These are phyloP conservation scores for Acropora yongei DNA, from an alignment of 64 coral and sea anemone species.

Conservation along the genomic window DNA sequence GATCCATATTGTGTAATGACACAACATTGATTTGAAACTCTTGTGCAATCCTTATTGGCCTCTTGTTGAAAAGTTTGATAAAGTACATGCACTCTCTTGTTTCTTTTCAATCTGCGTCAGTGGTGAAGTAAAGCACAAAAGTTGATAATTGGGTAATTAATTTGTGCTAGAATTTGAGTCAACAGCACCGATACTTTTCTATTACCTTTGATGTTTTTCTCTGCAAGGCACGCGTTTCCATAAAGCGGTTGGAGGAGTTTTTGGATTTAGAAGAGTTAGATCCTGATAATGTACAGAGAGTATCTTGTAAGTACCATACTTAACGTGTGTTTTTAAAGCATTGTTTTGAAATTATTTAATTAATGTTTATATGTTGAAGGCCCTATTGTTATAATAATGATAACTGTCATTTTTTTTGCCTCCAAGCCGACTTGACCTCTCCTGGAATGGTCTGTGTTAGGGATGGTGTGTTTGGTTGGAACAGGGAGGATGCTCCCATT, in stretches of 20 bases:
- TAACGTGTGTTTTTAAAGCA: too few species aligned
- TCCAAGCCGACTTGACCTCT: background rate
- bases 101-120: too few species aligned
- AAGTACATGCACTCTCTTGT: too few species aligned
- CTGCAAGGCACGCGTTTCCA: constrained; percentile 63
- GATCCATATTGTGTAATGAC: too few species aligned
- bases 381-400: background rate
- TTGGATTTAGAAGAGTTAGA: constrained; percentile 75
- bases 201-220: background rate
- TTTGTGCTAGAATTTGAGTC: too few species aligned
- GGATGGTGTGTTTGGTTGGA: constrained; percentile 66
- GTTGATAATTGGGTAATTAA: too few species aligned
- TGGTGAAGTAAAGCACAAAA: too few species aligned
- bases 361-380: background rate
- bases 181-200: too few species aligned
- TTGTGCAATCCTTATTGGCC: too few species aligned
- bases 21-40: too few species aligned
- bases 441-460: constrained; percentile 48
- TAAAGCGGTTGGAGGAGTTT: constrained; percentile 61
- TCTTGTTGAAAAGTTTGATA: too few species aligned
- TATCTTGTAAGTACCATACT: constrained; percentile 6
- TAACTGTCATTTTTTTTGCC: background rate
- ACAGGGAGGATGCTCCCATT: constrained; percentile 33
- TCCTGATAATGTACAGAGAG: constrained; percentile 44
- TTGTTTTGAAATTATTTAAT: background rate